Base-by-base conservation (phyloP, 1,140 invertebrate species). In the Lerema accius region DNA sequence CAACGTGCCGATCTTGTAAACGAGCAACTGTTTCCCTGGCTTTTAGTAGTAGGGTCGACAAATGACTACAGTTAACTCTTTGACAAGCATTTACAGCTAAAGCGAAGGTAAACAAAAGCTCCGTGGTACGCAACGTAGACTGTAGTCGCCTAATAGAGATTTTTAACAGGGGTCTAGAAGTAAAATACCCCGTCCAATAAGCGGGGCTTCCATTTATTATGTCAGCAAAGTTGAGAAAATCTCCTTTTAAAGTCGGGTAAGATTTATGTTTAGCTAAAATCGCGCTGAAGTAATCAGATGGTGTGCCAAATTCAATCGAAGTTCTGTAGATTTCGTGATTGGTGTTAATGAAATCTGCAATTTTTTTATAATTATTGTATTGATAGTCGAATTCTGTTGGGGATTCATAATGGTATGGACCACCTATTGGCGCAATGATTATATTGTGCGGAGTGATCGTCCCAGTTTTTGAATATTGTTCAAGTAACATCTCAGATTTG, bases 161-260 rank as follows among this genome's bases (percentile, higher is more conserved):
- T 89, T 99, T 99, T 90, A 95, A 95, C 73, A 95, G 95, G 0
- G 97, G 97, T 62, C 97, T 84, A 0, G 97, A 97, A 0, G 96
- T 96, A 77, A 94, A 98, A 86, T 96, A 98, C 0, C 97, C 97
- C 43, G 95, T 96, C 97, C 97, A 98, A 82, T 98, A 98, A 0
- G 95, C 95, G 0, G 95, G 95, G 43, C 93, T 91, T 0, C 95
- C 95, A 73, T 95, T 95, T 51, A 93, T 94, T 42, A 96, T 95
- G 74, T 98, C 97, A 5, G 95, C 95, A 88, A 97, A 98, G 0
- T 97, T 96, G 71, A 97, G 96, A 82, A 98, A 98, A 75, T 98
- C 97, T 0, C 97, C 97, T 75, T 94, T 94, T 0, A 98, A 69
- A 0, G 93, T 94, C 0, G 95, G 94, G 72, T 94, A 95, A 1